phyloP scores from a whole-genome alignment of 2,797 vertebrate species.

The Cossypha dichroa region DNA sequence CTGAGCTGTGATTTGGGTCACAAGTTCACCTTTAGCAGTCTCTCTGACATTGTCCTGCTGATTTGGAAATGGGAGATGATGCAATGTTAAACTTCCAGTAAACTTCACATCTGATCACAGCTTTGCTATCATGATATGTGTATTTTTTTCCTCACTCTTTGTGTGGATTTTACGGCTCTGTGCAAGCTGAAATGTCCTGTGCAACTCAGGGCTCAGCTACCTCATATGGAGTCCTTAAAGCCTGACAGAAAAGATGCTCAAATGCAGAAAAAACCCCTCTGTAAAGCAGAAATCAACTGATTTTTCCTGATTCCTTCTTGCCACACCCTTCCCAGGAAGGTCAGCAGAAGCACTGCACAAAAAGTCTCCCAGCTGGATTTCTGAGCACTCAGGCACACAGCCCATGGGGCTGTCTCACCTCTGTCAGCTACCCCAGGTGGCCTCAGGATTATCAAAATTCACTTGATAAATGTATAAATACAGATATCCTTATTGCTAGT shows the following conservation, averaged over 20 bases:
- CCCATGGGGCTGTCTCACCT: not conserved
- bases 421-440: not conserved
- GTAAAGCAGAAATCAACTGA: not conserved
- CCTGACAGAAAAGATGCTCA: not conserved
- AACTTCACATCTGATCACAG: not conserved
- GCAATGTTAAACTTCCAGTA: not conserved
- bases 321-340: not conserved
- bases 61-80: not conserved
- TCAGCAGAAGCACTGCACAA: not conserved
- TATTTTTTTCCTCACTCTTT: not conserved
- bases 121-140: not conserved
- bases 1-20: not conserved
- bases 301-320: not conserved
- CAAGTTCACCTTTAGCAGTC: not conserved
- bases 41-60: not conserved
- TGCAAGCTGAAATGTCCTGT: not conserved
- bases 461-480: not conserved
- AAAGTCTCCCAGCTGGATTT: not conserved
- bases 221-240: not conserved
- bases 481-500: not conserved
- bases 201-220: not conserved
- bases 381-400: not conserved
- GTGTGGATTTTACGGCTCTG: not conserved
- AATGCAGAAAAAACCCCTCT: not conserved
- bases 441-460: not conserved